Percentiles rank a stretch among this genome's conserved stretches.
Evolutionary conservation across 2,113 vertebrate genomes (phyloP).

Genomic region (Perognathus longimembris): DNA sequence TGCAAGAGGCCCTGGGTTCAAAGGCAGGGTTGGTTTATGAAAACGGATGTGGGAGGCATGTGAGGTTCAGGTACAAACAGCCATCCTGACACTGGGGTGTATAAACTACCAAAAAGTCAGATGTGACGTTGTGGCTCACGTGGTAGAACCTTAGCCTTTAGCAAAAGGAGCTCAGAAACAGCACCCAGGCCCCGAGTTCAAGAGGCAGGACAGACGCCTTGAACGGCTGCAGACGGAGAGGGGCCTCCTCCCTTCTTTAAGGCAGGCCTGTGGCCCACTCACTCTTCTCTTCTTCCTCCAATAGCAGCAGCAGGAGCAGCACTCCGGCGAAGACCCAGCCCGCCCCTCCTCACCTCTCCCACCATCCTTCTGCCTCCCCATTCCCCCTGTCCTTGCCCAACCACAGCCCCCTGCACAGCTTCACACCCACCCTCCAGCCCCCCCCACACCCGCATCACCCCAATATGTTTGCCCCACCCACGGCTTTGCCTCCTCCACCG

Average conservation of each 20-base stretch:
- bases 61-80: background rate
- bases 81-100: accelerated
- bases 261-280: background rate
- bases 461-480: conserved; percentile 99
- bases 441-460: conserved; percentile 95
- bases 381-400: conserved; percentile 93
- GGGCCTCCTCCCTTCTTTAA: background rate
- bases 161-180: too few relatives aligned
- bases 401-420: conserved; percentile 93
- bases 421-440: conserved; percentile 94
- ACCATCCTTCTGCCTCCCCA: conserved; percentile 90
- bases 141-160: too few relatives aligned
- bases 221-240: background rate
- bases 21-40: too few relatives aligned
- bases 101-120: background rate
- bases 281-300: background rate
- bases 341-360: conserved; percentile 88
- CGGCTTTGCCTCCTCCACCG: conserved; percentile 97
- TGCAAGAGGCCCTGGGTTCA: too few relatives aligned
- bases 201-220: accelerated
- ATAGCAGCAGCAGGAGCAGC: conserved; percentile 97
- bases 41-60: too few relatives aligned
- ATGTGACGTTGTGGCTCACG: background rate
- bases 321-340: conserved; percentile 95
- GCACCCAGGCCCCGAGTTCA: too few relatives aligned